These are phyloP conservation scores for Rhineura floridana DNA, from an alignment of 2,113 vertebrate genomes.

Conservation along the genomic window DNA sequence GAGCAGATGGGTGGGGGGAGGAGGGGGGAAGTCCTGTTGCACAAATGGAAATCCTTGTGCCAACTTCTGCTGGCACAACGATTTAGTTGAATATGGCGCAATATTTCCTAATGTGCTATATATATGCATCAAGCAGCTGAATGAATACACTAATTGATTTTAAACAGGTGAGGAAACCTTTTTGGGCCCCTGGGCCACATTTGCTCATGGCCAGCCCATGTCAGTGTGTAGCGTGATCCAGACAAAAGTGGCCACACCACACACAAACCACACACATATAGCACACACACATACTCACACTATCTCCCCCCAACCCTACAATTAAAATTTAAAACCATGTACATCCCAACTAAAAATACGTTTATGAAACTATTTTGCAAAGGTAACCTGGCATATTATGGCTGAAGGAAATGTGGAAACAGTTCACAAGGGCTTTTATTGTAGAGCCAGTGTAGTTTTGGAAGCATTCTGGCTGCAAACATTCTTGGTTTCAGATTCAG, in stretches of 20 bases:
- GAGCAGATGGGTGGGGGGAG: too few species aligned
- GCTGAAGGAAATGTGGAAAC: background rate
- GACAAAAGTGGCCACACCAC: too few species aligned
- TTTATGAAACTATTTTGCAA: background rate
- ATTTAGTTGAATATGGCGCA: too few species aligned
- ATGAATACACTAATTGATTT: background rate
- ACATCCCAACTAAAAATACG: background rate
- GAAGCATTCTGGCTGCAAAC: background rate
- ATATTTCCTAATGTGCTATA: background rate
- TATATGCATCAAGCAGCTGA: background rate
- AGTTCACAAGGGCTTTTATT: background rate
- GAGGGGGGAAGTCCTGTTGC: too few species aligned
- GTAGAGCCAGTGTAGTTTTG: background rate
- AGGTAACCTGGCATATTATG: background rate
- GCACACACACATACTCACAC: too few species aligned
- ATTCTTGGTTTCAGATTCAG: background rate
- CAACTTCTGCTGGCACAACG: too few species aligned
- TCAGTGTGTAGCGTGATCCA: too few species aligned
- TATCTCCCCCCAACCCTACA: background rate
- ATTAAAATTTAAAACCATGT: background rate
- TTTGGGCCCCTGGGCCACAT: too few species aligned
- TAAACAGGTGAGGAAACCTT: too few species aligned
- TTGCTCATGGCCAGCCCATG: too few species aligned
- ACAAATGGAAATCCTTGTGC: too few species aligned
- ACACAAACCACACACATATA: too few species aligned